These are phyloP conservation scores for Mythimna ferrago DNA, from an alignment of 2,888 invertebrate genomes.

Conservation along the genomic window DNA sequence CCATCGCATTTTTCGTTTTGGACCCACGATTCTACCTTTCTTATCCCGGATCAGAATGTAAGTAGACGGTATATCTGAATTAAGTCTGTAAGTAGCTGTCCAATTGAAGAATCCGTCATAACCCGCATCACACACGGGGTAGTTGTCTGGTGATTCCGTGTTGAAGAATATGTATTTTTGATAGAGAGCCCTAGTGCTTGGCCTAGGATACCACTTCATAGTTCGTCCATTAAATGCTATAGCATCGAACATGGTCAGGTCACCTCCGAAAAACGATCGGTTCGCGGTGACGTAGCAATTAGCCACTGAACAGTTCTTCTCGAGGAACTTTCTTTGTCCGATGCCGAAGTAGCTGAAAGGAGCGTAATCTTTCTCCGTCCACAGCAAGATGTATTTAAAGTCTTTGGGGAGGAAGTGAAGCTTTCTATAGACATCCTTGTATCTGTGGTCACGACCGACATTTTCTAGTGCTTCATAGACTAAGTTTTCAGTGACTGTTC, in stretches of 20 bases:
- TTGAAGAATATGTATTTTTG: conserved; percentile 85
- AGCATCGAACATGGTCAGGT: conserved; percentile 79
- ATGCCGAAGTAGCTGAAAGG: conserved; percentile 77
- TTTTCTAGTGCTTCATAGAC: conserved; percentile 78
- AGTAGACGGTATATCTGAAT: conserved; percentile 82
- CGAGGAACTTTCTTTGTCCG: conserved; percentile 79
- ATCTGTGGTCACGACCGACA: conserved; percentile 77
- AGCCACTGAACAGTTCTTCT: conserved; percentile 77
- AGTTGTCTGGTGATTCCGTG: conserved; percentile 83
- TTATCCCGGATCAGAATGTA: conserved; percentile 78
- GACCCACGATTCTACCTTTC: conserved; percentile 77
- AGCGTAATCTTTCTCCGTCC: conserved; percentile 75
- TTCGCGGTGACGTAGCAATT: conserved; percentile 82
- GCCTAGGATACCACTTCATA: conserved; percentile 68
- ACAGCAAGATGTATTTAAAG: conserved; percentile 81
- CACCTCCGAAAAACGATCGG: conserved; percentile 65
- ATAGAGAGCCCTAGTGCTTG: conserved; percentile 70
- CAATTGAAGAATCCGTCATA: conserved; percentile 85
- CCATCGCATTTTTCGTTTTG: conserved; percentile 67
- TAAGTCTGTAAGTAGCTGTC: conserved; percentile 84
- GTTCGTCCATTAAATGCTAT: conserved; percentile 83
- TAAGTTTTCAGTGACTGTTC: conserved; percentile 64
- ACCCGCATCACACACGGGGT: conserved; percentile 74
- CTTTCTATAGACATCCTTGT: conserved; percentile 79
- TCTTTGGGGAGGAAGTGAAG: conserved; percentile 71